Conservation (phyloP, 2,888 invertebrate genomes). For the Coelogynopora nodosa region DNA sequence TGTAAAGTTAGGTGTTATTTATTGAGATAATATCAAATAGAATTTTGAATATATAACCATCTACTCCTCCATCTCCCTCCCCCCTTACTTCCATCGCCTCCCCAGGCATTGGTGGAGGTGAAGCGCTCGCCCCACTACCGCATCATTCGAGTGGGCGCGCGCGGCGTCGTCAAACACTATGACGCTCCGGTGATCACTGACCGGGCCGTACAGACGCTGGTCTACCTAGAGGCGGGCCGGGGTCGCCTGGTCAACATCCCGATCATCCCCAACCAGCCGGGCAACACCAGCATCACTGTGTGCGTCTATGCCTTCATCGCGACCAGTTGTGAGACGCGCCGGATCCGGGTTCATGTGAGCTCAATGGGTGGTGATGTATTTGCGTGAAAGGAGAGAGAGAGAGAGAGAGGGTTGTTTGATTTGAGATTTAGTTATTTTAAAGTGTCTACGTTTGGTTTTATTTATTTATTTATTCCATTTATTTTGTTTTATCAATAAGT, state of each 20-base stretch:
- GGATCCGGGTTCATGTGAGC: constrained; percentile 68
- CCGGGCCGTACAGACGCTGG: constrained; percentile 44
- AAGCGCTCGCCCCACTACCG: constrained; percentile 38
- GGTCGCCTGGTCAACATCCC: constrained; percentile 77
- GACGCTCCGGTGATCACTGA: constrained; percentile 30
- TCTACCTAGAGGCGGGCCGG: constrained; percentile 59
- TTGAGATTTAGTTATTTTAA: no score
- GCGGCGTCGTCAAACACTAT: constrained; percentile 42
- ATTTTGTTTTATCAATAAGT: no score
- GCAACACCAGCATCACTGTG: constrained; percentile 71
- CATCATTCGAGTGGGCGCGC: constrained; percentile 6
- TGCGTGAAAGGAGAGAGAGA: no score
- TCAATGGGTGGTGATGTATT: no score
- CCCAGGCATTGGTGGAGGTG: constrained; percentile 39
- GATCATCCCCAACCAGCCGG: constrained; percentile 76
- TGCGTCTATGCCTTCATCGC: constrained; percentile 68
- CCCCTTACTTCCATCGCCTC: no score
- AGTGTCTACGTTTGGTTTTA: no score
- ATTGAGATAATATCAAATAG: no score
- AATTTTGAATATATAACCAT: no score
- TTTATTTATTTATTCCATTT: no score
- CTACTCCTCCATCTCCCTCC: no score
- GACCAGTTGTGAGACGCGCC: constrained; percentile 56
- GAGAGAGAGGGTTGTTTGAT: no score
- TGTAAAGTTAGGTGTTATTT: no score